Conservation (phyloP, 2,888 invertebrate genomes). For the Morpho achilles region DNA sequence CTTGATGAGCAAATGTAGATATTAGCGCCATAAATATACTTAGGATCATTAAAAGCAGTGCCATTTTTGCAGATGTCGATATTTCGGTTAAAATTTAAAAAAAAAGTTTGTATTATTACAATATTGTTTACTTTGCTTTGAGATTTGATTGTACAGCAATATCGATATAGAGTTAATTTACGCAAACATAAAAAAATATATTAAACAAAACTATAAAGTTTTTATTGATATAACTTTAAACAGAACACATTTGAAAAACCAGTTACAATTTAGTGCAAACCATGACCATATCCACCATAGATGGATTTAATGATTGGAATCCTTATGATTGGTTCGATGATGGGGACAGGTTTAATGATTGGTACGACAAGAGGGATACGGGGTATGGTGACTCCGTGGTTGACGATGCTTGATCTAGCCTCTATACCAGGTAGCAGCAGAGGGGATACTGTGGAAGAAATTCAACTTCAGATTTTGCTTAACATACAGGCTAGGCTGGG, state of each 20-base stretch:
- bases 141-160: neutral
- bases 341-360: constrained; percentile 38
- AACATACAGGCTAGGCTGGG: constrained; percentile 13
- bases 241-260: constrained; percentile 1
- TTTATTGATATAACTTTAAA: constrained; percentile 3
- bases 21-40: neutral
- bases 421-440: constrained; percentile 36
- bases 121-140: neutral
- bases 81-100: neutral
- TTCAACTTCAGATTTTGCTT: constrained; percentile 23
- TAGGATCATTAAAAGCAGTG: neutral
- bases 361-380: constrained; percentile 36
- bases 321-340: constrained; percentile 27
- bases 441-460: constrained; percentile 34
- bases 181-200: neutral
- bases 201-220: constrained; percentile 7
- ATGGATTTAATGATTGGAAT: constrained; percentile 26
- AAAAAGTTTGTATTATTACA: neutral
- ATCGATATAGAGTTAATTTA: neutral
- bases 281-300: constrained; percentile 22
- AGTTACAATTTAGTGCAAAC: constrained; percentile 4
- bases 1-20: constrained; percentile 8
- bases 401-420: constrained; percentile 46
- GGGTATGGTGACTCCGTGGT: constrained; percentile 51
- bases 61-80: neutral